phyloP scores from a whole-genome alignment of 2,888 invertebrate species.

The Pyrocoelia pectoralis region DNA sequence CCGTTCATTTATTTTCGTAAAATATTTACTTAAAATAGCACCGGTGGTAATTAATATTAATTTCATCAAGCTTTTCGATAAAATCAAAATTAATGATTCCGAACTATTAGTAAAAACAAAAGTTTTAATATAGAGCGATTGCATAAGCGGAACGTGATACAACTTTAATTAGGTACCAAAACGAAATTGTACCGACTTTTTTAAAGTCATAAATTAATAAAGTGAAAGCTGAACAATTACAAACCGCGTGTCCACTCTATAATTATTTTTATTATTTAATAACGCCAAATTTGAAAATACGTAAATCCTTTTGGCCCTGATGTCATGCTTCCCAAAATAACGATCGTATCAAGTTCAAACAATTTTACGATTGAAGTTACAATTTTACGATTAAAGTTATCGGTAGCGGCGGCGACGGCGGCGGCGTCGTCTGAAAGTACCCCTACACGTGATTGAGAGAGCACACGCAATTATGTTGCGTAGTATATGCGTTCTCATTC shows the following conservation, averaged over 20 bases:
- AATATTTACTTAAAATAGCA: not conserved
- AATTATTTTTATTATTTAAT: too few relatives aligned
- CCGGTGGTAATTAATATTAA: not conserved
- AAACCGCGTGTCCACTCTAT: too few relatives aligned
- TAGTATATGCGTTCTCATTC: conserved; percentile 15
- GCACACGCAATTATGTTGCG: not conserved
- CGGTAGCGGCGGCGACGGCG: conserved; percentile 8
- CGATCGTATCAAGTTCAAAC: not conserved
- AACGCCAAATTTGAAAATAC: conserved; percentile 20
- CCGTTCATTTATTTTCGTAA: not conserved
- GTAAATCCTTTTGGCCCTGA: conserved; percentile 15
- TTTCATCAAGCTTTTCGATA: not conserved
- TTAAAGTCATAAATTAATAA: too few relatives aligned
- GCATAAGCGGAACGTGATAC: too few relatives aligned
- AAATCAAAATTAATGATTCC: too few relatives aligned
- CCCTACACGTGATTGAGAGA: conserved; percentile 22
- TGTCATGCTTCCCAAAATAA: conserved; percentile 27
- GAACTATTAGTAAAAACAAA: too few relatives aligned
- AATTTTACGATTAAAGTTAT: conserved; percentile 13
- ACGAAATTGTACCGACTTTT: too few relatives aligned
- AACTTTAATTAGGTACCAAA: too few relatives aligned
- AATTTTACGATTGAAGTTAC: not conserved
- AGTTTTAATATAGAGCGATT: too few relatives aligned
- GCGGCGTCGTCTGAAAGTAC: conserved; percentile 16
- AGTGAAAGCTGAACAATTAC: conserved; percentile 15